Evolutionary conservation across 2,888 invertebrate species (phyloP), one percentile per base, ranked within the genome.

Genomic region (Drosophila phalerata): DNA sequence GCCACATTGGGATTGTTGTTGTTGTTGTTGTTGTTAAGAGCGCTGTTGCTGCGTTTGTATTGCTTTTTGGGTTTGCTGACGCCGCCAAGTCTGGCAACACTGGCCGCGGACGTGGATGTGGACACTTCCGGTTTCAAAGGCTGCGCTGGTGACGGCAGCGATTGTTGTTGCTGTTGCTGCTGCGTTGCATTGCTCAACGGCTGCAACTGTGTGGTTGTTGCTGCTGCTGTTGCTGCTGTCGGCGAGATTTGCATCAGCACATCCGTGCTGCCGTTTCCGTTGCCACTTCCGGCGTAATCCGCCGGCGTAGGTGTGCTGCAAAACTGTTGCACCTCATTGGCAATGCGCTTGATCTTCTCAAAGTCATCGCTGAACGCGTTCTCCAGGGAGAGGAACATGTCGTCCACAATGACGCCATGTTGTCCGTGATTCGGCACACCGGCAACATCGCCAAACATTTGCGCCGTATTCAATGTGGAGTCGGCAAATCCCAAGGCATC

Each of bases 281-380:
- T 34, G 13, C 34, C 34, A 52, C 65, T 58, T 25, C 56, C 43
- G 2, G 17, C 15, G 3, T 90, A 90, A 25, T 92, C 92, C 6
- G 90, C 91, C 79, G 94, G 91, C 5, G 88, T 79, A 4, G 90
- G 85, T 6, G 90, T 81, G 17, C 94, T 93, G 93, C 96, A 94
- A 92, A 94, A 95, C 83, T 96, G 95, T 91, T 96, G 95, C 30
- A 97, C 96, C 90, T 97, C 97, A 82, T 95, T 96, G 34, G 97
- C 96, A 92, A 97, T 96, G 85, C 96, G 94, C 90, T 97, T 97
- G 68, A 97, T 93, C 90, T 97, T 97, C 90, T 97, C 97, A 88
- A 96, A 97, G 89, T 97, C 97, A 78, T 96, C 97, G 0, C 96
- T 96, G 81, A 93, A 93, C 52, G 93, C 92, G 66, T 91, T 91